Evolutionary conservation across 2,888 invertebrate species (phyloP).

Genomic region (Hypomecis atomaria): DNA sequence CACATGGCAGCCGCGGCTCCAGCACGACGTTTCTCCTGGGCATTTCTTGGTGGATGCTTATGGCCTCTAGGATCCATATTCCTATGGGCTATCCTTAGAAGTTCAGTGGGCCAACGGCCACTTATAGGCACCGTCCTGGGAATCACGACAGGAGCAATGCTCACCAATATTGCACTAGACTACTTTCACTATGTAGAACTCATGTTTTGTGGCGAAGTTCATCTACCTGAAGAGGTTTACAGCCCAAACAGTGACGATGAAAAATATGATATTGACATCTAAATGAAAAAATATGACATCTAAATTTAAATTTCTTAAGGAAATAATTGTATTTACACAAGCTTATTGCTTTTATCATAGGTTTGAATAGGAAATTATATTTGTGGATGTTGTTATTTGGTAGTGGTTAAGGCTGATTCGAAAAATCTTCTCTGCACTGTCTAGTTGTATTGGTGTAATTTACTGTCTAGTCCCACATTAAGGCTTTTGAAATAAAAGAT

Average conservation of each 20-base stretch:
- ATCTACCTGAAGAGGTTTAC: slow-evolving; percentile 74
- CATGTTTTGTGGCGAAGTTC: slow-evolving; percentile 83
- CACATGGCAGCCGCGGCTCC: slow-evolving; percentile 88
- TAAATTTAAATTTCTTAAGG: too few species aligned
- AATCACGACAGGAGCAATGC: slow-evolving; percentile 87
- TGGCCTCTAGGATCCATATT: slow-evolving; percentile 96
- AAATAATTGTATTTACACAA: slow-evolving; percentile 22
- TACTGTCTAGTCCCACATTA: slow-evolving; percentile 51
- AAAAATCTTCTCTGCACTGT: slow-evolving; percentile 41
- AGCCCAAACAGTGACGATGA: slow-evolving; percentile 82
- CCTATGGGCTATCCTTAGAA: slow-evolving; percentile 93
- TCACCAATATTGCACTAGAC: slow-evolving; percentile 86
- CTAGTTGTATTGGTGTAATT: slow-evolving; percentile 43
- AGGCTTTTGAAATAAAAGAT: slow-evolving; percentile 48
- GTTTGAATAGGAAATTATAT: slow-evolving; percentile 36
- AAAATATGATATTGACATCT: slow-evolving; percentile 81
- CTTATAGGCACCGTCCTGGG: slow-evolving; percentile 88
- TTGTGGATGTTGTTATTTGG: slow-evolving; percentile 47
- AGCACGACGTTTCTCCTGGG: slow-evolving; percentile 87
- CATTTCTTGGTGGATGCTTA: slow-evolving; percentile 90
- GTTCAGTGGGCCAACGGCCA: slow-evolving; percentile 89
- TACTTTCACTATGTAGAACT: slow-evolving; percentile 87
- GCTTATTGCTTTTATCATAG: slow-evolving; percentile 41
- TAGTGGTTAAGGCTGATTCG: slow-evolving; percentile 47
- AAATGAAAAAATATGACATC: slow-evolving; percentile 37